phyloP scores from a whole-genome alignment of 2,797 vertebrate species.

The Pantherophis vulpinus region DNA sequence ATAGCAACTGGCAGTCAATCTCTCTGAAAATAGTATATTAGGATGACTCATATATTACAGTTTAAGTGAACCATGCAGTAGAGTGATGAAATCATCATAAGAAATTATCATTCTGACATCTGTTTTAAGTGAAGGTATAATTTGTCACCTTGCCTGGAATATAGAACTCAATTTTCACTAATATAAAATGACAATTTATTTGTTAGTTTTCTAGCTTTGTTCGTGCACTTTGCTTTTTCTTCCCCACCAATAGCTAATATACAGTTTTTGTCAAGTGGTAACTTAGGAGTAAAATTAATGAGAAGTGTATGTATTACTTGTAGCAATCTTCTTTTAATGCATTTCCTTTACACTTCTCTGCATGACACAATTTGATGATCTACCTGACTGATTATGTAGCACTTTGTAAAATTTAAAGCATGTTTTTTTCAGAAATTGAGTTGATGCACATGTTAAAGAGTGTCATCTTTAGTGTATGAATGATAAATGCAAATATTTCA shows the following conservation, averaged over 20 bases:
- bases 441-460: neutral
- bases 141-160: neutral
- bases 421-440: constrained; percentile 15
- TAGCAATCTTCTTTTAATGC: neutral
- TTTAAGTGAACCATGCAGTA: neutral
- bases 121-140: neutral
- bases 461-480: neutral
- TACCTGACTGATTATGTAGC: neutral
- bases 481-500: neutral
- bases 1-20: neutral
- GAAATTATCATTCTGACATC: neutral
- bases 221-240: neutral
- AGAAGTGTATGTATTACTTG: neutral
- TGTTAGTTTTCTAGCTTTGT: neutral
- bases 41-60: neutral
- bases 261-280: neutral
- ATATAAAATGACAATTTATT: neutral
- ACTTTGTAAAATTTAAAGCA: neutral
- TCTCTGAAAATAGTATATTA: neutral
- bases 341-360: neutral
- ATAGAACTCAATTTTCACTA: neutral
- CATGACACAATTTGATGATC: neutral
- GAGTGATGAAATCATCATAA: neutral
- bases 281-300: neutral
- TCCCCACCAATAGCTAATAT: neutral